These are phyloP conservation scores for Sebastes diploproa DNA, from an alignment of 2,797 vertebrate species.

Conservation along the genomic window DNA sequence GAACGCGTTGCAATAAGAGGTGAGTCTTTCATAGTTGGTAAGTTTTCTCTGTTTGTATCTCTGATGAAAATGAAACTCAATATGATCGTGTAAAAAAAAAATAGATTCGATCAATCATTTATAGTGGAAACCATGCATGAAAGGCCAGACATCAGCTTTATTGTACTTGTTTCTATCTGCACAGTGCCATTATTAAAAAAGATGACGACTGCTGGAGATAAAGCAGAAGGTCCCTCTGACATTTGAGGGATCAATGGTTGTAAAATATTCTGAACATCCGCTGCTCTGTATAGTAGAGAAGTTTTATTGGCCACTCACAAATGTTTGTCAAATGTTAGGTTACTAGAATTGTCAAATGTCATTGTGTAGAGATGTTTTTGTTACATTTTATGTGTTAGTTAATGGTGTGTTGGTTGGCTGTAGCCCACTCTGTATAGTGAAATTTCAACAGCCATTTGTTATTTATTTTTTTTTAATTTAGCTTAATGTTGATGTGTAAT, in stretches of 20 bases:
- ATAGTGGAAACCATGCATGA: neutral
- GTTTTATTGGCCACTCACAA: neutral
- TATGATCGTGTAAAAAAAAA: neutral
- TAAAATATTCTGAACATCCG: neutral
- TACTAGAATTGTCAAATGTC: neutral
- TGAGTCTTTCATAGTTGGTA: neutral
- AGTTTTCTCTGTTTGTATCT: neutral
- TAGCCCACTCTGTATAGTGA: neutral
- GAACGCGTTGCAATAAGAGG: too few species aligned
- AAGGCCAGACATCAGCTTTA: neutral
- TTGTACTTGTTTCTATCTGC: neutral
- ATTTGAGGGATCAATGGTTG: neutral
- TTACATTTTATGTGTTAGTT: neutral
- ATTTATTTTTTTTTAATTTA: neutral
- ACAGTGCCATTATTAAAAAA: neutral
- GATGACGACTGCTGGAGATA: neutral
- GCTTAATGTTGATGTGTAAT: neutral
- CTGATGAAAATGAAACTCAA: neutral
- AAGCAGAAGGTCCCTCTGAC: neutral
- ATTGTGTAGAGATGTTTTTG: neutral
- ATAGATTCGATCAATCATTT: neutral
- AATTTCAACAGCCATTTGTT: too few species aligned
- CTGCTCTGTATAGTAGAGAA: neutral
- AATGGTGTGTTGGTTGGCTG: neutral
- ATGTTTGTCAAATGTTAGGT: neutral